Evolutionary conservation across 2,888 invertebrate species (phyloP), one percentile per base, ranked within the genome.

Genomic region (Agonopterix arenella): DNA sequence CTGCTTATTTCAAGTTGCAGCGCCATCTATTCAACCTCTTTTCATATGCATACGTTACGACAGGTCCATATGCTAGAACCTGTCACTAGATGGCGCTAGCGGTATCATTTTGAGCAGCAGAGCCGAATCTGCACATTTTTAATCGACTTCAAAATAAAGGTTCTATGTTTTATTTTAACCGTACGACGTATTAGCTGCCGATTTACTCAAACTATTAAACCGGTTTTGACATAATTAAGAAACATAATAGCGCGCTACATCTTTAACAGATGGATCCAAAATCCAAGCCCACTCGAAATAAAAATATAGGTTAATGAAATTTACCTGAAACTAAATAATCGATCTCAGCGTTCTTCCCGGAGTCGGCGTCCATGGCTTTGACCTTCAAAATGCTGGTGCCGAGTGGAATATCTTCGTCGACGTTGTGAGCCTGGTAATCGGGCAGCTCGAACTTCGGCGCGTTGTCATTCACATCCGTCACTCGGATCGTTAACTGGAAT

Each of bases 401-500:
- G 40, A 97, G 90, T 0, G 96, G 94, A 58, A 97, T 95, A 73
- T 98, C 98, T 86, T 98, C 98, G 68, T 97, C 97, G 1, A 98
- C 96, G 75, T 98, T 98, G 81, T 97, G 97, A 0, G 97, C 97
- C 80, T 98, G 98, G 81, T 98, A 98, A 79, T 98, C 97, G 0
- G 98, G 98, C 58, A 98, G 85, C 83, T 98, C 98, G 72, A 97
- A 98, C 80, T 97, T 96, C 0, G 98, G 98, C 8, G 97, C 96
- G 81, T 99, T 98, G 86, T 99, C 99, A 77, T 99, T 99, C 44
- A 98, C 96, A 80, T 99, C 99, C 5, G 96, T 96, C 44, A 99
- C 97, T 57, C 96, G 93, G 58, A 98, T 97, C 2, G 97, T 97
- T 45, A 97, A 81, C 97, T 97, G 90, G 42, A 91, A 91, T 54